Conservation (phyloP, 1,140 invertebrate species). For the Drosophila nigrodunni region DNA sequence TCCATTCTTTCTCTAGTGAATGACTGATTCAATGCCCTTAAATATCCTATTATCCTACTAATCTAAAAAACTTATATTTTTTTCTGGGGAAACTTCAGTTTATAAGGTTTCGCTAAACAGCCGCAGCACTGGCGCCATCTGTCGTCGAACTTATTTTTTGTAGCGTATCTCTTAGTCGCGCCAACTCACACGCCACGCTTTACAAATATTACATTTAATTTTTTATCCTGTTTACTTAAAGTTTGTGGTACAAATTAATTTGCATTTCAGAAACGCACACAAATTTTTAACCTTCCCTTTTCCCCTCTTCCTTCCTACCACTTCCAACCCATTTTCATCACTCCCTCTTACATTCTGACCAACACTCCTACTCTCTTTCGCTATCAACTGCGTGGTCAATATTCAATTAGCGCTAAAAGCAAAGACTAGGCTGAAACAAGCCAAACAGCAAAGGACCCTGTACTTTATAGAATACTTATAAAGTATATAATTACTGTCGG, state of each 20-base stretch:
- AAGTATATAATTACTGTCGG: no score
- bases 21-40: no score
- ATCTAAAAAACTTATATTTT: no score
- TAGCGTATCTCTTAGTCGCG: neutral
- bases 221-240: constrained; percentile 57
- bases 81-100: no score
- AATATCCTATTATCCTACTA: no score
- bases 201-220: constrained; percentile 9
- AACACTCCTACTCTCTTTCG: neutral
- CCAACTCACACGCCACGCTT: neutral
- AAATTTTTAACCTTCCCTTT: neutral
- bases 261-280: constrained; percentile 58
- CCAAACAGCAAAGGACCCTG: no score
- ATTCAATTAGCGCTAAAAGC: constrained; percentile 59
- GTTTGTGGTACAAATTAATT: constrained; percentile 75
- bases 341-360: no score
- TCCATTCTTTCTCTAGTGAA: no score
- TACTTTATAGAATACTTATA: no score
- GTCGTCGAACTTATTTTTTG: no score
- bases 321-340: neutral
- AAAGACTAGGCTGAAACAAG: neutral
- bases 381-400: constrained; percentile 42
- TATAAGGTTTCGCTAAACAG: no score
- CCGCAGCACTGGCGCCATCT: no score
- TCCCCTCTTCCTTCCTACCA: neutral